Conservation (phyloP, 2,113 vertebrate species). For the Caracal caracal region DNA sequence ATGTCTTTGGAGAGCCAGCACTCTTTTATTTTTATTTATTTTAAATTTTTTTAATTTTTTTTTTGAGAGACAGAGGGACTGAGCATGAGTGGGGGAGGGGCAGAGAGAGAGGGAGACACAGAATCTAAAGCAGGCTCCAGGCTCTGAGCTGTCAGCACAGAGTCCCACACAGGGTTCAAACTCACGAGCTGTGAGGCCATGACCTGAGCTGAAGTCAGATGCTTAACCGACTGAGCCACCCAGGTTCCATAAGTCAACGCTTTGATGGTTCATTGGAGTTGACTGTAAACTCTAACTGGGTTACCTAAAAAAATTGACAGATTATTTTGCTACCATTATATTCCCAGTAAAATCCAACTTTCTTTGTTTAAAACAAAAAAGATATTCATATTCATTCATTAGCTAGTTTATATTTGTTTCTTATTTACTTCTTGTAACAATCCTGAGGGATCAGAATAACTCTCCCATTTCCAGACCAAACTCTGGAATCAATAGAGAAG, state of each 20-base stretch:
- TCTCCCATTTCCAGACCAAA: neutral
- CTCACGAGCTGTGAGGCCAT: no score
- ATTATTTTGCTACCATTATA: neutral
- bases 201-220: no score
- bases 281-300: neutral
- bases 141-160: no score
- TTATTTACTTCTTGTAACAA: neutral
- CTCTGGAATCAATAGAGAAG: neutral
- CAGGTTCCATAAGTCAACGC: no score
- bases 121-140: no score
- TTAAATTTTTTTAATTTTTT: no score
- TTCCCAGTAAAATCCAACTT: neutral
- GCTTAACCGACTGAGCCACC: no score
- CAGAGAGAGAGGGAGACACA: no score
- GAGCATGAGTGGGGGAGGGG: no score
- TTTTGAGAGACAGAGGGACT: no score
- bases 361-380: neutral
- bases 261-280: neutral
- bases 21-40: no score
- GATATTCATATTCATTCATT: neutral
- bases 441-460: neutral
- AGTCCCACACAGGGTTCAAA: no score
- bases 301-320: neutral
- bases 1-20: neutral
- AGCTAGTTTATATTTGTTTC: neutral